Evolutionary conservation across 2,797 vertebrate genomes (phyloP), one percentile per base, ranked within the genome.

Genomic region (Macroramphosus scolopax): DNA sequence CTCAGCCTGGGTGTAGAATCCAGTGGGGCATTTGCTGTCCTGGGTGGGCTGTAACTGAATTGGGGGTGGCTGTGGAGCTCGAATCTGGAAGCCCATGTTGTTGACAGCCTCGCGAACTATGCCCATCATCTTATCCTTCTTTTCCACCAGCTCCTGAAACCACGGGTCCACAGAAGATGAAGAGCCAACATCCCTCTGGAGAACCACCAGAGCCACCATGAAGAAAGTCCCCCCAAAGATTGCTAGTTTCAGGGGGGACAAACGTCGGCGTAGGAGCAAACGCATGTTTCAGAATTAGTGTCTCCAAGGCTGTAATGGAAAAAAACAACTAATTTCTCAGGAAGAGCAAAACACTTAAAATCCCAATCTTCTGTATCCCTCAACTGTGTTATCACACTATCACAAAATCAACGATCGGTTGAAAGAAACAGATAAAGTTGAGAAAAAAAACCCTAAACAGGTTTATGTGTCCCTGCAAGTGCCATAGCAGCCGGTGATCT

Each of bases 51-150:
- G 50, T 0, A 25, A 17, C 1, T 63, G 65, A 17, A 8, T 45
- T 7, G 69, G 57, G 0, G 65, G 59, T 0, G 80, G 89, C 26
- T 91, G 76, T 0, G 94, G 93, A 2, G 94, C 92, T 1, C 88
- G 25, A 6, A 98, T 98, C 86, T 98, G 96, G 66, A 96, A 91
- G 2, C 90, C 89, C 0, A 98, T 84, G 80, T 97, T 97, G 81
- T 96, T 89, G 43, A 96, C 88, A 0, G 93, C 95, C 0, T 91
- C 92, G 8, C 92, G 80, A 67, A 98, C 94, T 61, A 97, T 88
- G 18, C 84, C 89, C 2, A 98, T 69, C 57, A 98, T 65, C 7
- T 89, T 89, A 34, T 90, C 94, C 77, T 90, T 91, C 68, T 84
- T 89, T 30, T 76, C 82, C 25, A 91, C 93, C 28, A 96, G 89